phyloP scores from a whole-genome alignment of 2,113 vertebrate species.

The Polypterus bichir region DNA sequence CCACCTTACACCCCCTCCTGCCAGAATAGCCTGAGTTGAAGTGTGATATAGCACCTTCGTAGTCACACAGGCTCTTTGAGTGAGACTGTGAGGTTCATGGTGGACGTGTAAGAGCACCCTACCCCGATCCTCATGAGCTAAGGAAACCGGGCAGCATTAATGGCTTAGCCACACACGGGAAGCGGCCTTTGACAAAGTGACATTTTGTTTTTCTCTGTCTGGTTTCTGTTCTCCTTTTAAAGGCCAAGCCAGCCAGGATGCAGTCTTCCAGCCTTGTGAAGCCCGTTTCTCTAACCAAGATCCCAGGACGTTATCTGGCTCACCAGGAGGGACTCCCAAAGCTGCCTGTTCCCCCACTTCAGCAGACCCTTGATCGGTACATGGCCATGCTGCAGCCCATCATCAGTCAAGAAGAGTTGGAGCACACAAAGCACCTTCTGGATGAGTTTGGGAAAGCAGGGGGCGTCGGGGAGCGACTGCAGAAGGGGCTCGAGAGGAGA shows the following conservation, averaged over 20 bases:
- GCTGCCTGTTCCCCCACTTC: conserved; percentile 72
- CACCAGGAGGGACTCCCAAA: conserved; percentile 73
- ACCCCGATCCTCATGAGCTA: conserved; percentile 15
- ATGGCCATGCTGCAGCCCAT: conserved; percentile 71
- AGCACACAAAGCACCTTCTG: conserved; percentile 57
- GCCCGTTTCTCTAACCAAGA: conserved; percentile 50
- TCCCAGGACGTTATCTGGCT: conserved; percentile 58
- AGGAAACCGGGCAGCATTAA: no score
- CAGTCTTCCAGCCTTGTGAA: conserved; percentile 63
- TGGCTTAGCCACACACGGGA: no score
- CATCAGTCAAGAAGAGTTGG: conserved; percentile 66
- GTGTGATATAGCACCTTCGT: no score
- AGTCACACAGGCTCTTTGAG: no score
- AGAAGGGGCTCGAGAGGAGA: conserved; percentile 73
- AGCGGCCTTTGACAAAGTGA: no score
- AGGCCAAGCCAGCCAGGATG: conserved; percentile 47
- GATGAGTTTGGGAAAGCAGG: conserved; percentile 63
- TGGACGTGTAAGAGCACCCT: background rate
- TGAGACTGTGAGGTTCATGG: no score
- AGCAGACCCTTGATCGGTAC: conserved; percentile 81
- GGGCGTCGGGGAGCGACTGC: conserved; percentile 72
- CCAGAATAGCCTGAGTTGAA: no score
- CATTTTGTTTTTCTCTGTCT: no score
- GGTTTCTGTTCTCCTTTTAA: conserved; percentile 30
- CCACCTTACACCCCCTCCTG: no score